phyloP scores from a whole-genome alignment of 2,797 vertebrate genomes.

The Crax fasciolata region DNA sequence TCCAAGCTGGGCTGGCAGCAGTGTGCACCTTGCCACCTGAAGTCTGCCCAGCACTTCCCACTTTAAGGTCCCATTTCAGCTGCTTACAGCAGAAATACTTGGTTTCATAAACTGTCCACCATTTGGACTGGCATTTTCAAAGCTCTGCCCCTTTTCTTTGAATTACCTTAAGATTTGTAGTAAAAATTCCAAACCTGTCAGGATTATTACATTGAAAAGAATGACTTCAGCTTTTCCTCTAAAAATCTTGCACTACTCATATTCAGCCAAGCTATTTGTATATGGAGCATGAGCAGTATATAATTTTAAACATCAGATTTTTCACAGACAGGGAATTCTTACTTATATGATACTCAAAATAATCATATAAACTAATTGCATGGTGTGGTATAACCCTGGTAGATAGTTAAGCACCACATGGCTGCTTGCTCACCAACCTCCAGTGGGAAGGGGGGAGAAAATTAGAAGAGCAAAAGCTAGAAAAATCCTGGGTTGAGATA shows the following conservation, averaged over 20 bases:
- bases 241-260: not conserved
- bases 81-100: not conserved
- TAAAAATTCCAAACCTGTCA: not conserved
- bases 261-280: not conserved
- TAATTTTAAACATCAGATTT: not conserved
- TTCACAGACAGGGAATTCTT: not conserved
- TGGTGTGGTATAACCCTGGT: not conserved
- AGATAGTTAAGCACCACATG: not conserved
- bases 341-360: not conserved
- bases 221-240: not conserved
- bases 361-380: not conserved
- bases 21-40: not conserved
- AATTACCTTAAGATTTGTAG: not conserved
- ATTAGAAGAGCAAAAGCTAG: not conserved
- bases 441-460: not conserved
- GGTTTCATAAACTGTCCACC: not conserved
- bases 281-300: not conserved
- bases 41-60: not conserved
- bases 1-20: not conserved
- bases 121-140: not conserved
- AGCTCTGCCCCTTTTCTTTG: not conserved
- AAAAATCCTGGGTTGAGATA: not conserved
- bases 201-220: not conserved
- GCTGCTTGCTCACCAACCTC: not conserved
- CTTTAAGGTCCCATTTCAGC: not conserved